Evolutionary conservation across 2,113 vertebrate genomes (phyloP).

Genomic region (Addax nasomaculatus): DNA sequence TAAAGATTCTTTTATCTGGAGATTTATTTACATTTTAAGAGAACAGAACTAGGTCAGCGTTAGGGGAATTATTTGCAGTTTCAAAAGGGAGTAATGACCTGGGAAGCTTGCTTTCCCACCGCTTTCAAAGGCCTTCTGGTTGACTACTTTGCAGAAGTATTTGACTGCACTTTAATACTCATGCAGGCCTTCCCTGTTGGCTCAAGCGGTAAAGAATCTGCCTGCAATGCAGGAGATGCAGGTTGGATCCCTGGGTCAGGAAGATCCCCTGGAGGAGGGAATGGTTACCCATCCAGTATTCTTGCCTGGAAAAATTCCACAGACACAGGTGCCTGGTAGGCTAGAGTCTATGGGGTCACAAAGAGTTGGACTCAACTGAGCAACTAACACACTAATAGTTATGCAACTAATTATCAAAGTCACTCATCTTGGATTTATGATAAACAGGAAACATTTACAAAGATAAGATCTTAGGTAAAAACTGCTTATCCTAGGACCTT

Average conservation of each 20-base stretch:
- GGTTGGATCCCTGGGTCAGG: not conserved
- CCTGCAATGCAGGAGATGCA: not conserved
- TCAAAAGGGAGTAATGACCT: not conserved
- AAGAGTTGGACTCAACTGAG: not conserved
- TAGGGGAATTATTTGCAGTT: not conserved
- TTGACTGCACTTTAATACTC: not conserved
- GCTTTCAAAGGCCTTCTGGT: not conserved
- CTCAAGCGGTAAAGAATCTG: not conserved
- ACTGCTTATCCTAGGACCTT: not conserved
- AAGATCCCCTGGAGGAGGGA: not conserved
- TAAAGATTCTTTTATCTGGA: not conserved
- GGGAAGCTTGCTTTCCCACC: rapidly evolving
- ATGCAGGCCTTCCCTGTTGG: not conserved
- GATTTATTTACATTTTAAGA: not conserved
- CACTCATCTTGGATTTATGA: not conserved
- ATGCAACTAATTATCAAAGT: not conserved
- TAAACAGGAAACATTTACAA: not conserved
- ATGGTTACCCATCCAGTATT: not conserved
- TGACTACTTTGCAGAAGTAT: not conserved
- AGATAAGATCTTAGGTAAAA: not conserved
- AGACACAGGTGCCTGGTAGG: not conserved
- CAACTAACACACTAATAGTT: not conserved
- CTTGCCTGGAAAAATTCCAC: not conserved
- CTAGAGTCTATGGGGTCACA: not conserved
- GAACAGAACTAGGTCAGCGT: not conserved